A percentile compares a stretch with the other conserved stretches of the same genome.
Conservation (phyloP, 2,113 vertebrate species). For the Nansenia antarctica region DNA sequence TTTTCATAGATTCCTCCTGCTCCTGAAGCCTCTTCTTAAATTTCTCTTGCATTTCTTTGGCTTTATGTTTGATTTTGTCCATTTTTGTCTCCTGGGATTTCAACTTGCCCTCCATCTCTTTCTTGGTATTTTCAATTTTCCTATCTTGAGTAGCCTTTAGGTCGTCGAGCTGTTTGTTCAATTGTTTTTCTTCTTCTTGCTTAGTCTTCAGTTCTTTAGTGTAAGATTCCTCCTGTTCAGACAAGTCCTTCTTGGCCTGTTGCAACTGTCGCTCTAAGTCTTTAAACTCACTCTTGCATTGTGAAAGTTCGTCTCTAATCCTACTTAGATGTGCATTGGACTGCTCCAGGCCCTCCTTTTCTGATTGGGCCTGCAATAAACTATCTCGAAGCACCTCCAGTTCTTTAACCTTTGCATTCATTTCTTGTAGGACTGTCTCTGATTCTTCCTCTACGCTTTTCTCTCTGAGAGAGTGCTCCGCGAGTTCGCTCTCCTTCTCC, state of each 20-base stretch:
- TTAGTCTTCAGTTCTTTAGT: conserved; percentile 67
- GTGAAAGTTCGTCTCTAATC: conserved; percentile 68
- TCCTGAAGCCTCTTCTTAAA: conserved; percentile 87
- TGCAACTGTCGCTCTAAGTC: conserved; percentile 74
- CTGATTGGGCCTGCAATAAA: conserved; percentile 68
- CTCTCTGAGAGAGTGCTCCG: conserved; percentile 68
- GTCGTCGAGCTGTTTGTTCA: conserved; percentile 78
- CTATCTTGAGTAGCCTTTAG: conserved; percentile 75
- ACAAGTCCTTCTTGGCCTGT: conserved; percentile 66
- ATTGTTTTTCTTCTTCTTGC: conserved; percentile 62
- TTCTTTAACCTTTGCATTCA: conserved; percentile 72
- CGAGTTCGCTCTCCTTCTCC: conserved; percentile 80
- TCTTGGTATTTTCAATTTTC: conserved; percentile 68
- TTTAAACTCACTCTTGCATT: conserved; percentile 67
- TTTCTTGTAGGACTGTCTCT: conserved; percentile 70
- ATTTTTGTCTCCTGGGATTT: conserved; percentile 86
- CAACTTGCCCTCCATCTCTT: conserved; percentile 83
- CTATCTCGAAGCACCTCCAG: conserved; percentile 72
- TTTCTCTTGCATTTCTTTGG: conserved; percentile 87
- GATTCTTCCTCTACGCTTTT: conserved; percentile 69
- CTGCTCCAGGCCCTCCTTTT: conserved; percentile 72
- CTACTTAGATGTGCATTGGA: conserved; percentile 57
- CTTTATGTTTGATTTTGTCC: conserved; percentile 85
- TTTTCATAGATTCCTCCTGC: conserved; percentile 85
- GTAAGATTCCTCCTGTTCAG: conserved; percentile 77